Base-by-base conservation (phyloP, 2,113 vertebrate species). In the Silurus meridionalis region DNA sequence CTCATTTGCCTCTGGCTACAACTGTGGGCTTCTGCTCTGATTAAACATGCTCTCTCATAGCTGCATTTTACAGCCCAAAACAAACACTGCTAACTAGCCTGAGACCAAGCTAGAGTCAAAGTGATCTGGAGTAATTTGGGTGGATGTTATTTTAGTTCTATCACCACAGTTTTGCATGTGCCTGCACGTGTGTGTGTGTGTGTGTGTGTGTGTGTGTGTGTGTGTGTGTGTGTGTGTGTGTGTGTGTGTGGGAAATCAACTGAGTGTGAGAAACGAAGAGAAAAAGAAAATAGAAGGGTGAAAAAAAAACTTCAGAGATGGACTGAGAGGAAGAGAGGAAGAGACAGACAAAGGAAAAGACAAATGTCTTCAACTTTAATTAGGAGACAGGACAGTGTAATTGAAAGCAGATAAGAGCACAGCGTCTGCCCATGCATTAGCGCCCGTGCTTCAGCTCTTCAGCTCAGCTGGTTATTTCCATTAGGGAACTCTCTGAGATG, bases 331-430 rank as follows among this genome's bases (percentile, higher is more conserved):
- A 13, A 58, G 23, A 2, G 55, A 64, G 10, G 53, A 13, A 80
- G 21, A 52, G 53, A 5, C 50, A 84, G 60, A 72, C 10, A 13
- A 53, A 74, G 25, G 50, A 48, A 60, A 46, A 86, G 69, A 83
- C 25, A 82, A 77, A 64, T 80, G 15, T 82, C 37, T 77, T 52
- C 28, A 46, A 67, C 57, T 72, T 85, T 87, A 85, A 89, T 87
- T 87, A 87, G 86, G n/a, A 66, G 55, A 52, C 37, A 85, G 79
- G 83, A 58, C 61, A 74, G 14, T 53, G 80, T 78, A 81, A 83
- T 89, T 21, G 72, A 86, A 25, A 67, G 71, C 14, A 82, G 85
- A 87, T 64, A 83, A 83, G 80, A 77, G 17, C 21, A 64, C 21
- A 19, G 83, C 13, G 8, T 61, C 71, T 28, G 57, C 28, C 52